phyloP scores from a whole-genome alignment of 2,888 invertebrate genomes.

The Dioctria rufipes region DNA sequence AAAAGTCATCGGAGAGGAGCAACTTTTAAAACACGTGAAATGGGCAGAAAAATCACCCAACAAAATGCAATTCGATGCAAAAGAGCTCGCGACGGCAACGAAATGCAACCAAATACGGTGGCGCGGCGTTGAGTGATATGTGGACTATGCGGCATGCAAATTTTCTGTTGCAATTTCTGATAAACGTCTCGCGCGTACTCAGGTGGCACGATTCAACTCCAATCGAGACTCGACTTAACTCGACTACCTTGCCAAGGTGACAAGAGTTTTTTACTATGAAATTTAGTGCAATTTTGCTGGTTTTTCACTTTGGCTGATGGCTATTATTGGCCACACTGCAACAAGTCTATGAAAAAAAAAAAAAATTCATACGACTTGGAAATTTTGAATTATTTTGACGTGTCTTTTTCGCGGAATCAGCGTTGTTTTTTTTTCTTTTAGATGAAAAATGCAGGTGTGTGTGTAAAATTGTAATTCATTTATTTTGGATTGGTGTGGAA shows the following conservation, averaged over 20 bases:
- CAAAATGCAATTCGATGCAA: slow-evolving; percentile 17
- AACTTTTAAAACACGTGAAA: neutral
- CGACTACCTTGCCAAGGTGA: slow-evolving; percentile 50
- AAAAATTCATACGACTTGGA: neutral
- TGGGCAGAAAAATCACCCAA: neutral
- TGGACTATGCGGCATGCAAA: slow-evolving; percentile 11
- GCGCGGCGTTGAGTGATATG: neutral
- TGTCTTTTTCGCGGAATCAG: neutral
- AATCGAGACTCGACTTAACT: neutral
- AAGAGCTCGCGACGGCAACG: neutral
- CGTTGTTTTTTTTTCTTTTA: neutral
- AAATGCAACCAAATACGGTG: neutral
- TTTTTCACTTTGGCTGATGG: slow-evolving; percentile 6
- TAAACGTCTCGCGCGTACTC: neutral
- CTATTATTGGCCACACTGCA: neutral
- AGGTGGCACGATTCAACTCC: slow-evolving; percentile 24
- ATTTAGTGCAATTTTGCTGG: slow-evolving; percentile 36
- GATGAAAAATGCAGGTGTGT: too few relatives aligned
- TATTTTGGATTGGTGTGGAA: too few relatives aligned
- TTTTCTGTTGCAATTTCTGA: slow-evolving; percentile 3
- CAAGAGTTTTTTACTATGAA: slow-evolving; percentile 26
- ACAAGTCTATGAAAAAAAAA: neutral
- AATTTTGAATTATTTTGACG: slow-evolving; percentile 7
- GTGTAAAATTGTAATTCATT: too few relatives aligned
- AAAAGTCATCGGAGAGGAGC: neutral